A percentile compares a stretch with the other conserved stretches of the same genome.
phyloP scores from a whole-genome alignment of 2,888 invertebrate genomes.

The Platycheirus albimanus region DNA sequence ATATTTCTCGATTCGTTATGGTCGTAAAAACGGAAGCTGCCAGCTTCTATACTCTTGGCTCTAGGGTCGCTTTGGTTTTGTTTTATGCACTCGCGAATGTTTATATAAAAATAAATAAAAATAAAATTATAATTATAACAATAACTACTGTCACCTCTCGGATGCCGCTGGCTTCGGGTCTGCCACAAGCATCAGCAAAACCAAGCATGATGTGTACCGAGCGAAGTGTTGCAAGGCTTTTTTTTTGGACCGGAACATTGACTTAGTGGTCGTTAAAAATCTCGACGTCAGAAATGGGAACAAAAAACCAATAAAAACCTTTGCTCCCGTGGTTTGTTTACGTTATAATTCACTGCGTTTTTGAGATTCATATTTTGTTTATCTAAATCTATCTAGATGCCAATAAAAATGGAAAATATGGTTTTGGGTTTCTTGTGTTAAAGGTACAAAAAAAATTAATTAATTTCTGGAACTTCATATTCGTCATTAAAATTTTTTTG shows the following conservation, averaged over 20 bases:
- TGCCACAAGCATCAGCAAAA: background rate
- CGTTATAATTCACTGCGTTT: no score
- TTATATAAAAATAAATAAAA: constrained; percentile 1
- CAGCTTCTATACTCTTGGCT: background rate
- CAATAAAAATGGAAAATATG: no score
- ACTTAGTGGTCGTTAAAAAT: background rate
- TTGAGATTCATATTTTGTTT: background rate
- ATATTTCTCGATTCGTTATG: background rate
- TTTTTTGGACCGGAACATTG: background rate
- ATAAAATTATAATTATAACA: background rate
- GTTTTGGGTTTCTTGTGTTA: no score
- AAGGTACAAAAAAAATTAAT: no score
- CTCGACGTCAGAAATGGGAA: background rate
- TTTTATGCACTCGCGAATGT: background rate
- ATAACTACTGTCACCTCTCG: background rate
- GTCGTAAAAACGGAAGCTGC: background rate
- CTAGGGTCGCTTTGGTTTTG: background rate
- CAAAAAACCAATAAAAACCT: background rate
- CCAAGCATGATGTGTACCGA: background rate
- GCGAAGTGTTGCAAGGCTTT: background rate
- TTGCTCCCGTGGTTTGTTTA: background rate
- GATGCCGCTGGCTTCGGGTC: background rate
- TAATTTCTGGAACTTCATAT: no score
- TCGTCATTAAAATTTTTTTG: no score
- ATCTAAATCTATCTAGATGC: no score